Evolutionary conservation across 2,797 vertebrate species (phyloP), one percentile per base, ranked within the genome.

Genomic region (Amniataba percoides): DNA sequence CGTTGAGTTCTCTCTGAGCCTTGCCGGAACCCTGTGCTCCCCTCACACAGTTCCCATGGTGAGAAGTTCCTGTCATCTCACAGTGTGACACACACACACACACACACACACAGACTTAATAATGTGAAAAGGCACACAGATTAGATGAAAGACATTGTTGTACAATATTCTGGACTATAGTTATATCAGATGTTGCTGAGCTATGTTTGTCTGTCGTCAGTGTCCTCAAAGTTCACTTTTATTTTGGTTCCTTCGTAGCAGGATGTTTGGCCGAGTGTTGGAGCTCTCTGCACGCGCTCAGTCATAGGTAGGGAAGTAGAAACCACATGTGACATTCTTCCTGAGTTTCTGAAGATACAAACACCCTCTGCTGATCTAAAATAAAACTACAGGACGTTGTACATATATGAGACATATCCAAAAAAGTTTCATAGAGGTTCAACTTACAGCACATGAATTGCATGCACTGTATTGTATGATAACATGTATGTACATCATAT

Each of bases 361-460:
- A 74, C 78, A 36, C 85, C 86, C 78, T 77, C 90, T 90, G 72
- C 81, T 86, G 89, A 78, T 43, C 7, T 11, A 69, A 71, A 59
- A 63, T 15, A n/a, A 31, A 74, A 88, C n/a, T 59, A 51, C 80
- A 77, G 13, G 16, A 46, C 1, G 1, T 1, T 34, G 15, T n/a
- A 75, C 11, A 42, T 55, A 42, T 21, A 23, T 48, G 31, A 49
- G 4, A 27, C 11, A 21, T 45, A 5, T 36, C 9, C 49, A 42
- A 34, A 23, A 34, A 16, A n/a, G 2, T 36, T 19, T 5, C 0
- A 21, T 46, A 3, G 25, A 2, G 46, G 27, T n/a, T 31, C 4
- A 31, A 13, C 19, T 45, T 18, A 31, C 27, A 31, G 13, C 14
- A 31, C 7, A 7, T 19, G 14, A 3, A 12, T 27, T 55, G 27